A percentile compares a stretch with the other conserved stretches of the same genome.
Evolutionary conservation across 2,113 vertebrate genomes (phyloP).

Genomic region (Machaerirhynchus nigripectus): DNA sequence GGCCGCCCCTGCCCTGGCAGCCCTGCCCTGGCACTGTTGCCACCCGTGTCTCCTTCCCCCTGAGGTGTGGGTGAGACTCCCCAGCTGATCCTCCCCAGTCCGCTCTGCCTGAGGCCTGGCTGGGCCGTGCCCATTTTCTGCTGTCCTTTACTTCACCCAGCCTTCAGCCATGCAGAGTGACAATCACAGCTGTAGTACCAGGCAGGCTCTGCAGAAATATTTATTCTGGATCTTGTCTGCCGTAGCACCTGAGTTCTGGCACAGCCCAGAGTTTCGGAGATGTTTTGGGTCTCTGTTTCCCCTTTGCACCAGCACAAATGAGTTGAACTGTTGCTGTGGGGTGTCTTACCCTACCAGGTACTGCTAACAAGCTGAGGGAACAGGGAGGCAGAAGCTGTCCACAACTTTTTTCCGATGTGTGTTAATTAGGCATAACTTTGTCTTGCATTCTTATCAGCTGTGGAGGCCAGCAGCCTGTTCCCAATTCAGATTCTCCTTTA

Average conservation of each 20-base stretch:
- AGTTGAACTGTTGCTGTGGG: not conserved
- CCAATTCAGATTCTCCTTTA: not conserved
- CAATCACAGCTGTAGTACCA: not conserved
- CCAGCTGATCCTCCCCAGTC: accelerated
- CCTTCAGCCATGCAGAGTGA: not conserved
- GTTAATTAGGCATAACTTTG: not conserved
- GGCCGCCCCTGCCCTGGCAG: too few species aligned
- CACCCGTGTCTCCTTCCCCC: accelerated
- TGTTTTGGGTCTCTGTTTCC: not conserved
- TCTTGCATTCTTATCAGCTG: not conserved
- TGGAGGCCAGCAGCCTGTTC: not conserved
- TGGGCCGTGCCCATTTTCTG: accelerated
- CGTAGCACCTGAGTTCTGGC: not conserved
- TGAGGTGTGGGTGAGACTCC: accelerated
- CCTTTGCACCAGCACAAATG: not conserved
- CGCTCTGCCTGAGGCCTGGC: not conserved
- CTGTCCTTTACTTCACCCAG: not conserved
- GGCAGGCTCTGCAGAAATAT: not conserved
- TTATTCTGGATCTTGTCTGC: not conserved
- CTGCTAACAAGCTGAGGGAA: not conserved
- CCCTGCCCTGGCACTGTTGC: accelerated
- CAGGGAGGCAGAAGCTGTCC: not conserved
- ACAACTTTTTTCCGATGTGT: not conserved
- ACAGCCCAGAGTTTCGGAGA: not conserved
- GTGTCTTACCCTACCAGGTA: not conserved